These are phyloP conservation scores for Halocaridina rubra DNA, from an alignment of 2,888 invertebrate species.

Conservation along the genomic window DNA sequence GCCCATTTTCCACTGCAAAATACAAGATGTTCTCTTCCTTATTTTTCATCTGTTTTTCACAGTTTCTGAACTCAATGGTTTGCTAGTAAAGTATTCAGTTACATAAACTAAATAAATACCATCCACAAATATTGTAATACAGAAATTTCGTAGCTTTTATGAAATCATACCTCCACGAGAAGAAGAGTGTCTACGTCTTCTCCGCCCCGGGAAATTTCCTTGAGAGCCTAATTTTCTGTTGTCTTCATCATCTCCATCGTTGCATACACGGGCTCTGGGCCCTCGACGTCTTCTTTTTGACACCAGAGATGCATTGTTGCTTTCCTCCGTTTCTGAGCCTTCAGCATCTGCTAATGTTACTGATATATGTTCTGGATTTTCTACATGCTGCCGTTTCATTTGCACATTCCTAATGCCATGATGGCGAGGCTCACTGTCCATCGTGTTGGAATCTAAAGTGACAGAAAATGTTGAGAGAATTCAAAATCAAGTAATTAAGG, in stretches of 20 bases:
- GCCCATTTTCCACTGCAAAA: too few relatives aligned
- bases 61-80: too few relatives aligned
- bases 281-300: conserved; percentile 37
- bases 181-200: conserved; percentile 48
- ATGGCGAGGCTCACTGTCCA: conserved; percentile 49
- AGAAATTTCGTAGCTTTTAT: too few relatives aligned
- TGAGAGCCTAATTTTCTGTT: conserved; percentile 66
- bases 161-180: conserved; percentile 37
- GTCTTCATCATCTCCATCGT: conserved; percentile 71
- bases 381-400: conserved; percentile 40
- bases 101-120: too few relatives aligned
- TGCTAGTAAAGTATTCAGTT: too few relatives aligned
- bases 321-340: conserved; percentile 53
- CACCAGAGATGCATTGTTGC: conserved; percentile 14
- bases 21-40: too few relatives aligned
- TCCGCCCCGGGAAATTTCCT: conserved; percentile 41
- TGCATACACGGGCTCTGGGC: conserved; percentile 66
- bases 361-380: not conserved
- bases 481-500: not conserved
- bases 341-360: conserved; percentile 30
- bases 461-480: not conserved
- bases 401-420: not conserved
- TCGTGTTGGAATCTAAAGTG: conserved; percentile 50
- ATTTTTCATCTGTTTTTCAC: too few relatives aligned
- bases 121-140: too few relatives aligned